Evolutionary conservation across 1,140 invertebrate species (phyloP), one percentile per base, ranked within the genome.

Genomic region (Phymastichus coffea): DNA sequence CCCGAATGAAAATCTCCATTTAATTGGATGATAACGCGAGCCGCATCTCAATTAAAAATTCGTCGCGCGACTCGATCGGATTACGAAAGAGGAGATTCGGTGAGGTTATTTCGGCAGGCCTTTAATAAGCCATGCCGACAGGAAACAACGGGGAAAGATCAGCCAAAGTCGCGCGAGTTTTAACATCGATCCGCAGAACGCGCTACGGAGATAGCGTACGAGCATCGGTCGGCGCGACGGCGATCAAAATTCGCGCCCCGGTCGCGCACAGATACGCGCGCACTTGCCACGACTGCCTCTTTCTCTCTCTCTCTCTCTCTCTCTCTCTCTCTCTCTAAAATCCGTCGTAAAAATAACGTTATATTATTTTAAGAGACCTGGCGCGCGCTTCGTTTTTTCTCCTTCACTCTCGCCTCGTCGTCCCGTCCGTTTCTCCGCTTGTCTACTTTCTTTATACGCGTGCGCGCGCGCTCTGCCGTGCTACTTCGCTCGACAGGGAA

Each of bases 301-400:
- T n/a, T n/a, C n/a, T n/a, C n/a, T n/a, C n/a, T n/a, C n/a, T n/a
- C n/a, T n/a, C n/a, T n/a, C n/a, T n/a, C n/a, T n/a, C n/a, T n/a
- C n/a, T n/a, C n/a, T n/a, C n/a, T n/a, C 23, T 54, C 48, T 60
- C 49, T 20, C n/a, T n/a, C n/a, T n/a, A n/a, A n/a, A n/a, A n/a
- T n/a, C n/a, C n/a, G n/a, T n/a, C n/a, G n/a, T n/a, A 23, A 63
- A 63, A 63, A 63, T 63, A 58, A 63, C 54, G 20, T 40, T 40
- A 58, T 43, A 63, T 63, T 63, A 63, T 63, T 63, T 57, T 57
- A 54, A 58, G 49, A 54, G 49, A 46, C 38, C 23, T 57, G 40
- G 35, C 28, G 48, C 44, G 46, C 17, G 38, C 37, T 25, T 22
- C 15, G 14, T n/a, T 15, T 54, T 51, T 53, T 46, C 25, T 37